phyloP scores from a whole-genome alignment of 1,140 invertebrate species.

The Macrotrachela quadricornifera region DNA sequence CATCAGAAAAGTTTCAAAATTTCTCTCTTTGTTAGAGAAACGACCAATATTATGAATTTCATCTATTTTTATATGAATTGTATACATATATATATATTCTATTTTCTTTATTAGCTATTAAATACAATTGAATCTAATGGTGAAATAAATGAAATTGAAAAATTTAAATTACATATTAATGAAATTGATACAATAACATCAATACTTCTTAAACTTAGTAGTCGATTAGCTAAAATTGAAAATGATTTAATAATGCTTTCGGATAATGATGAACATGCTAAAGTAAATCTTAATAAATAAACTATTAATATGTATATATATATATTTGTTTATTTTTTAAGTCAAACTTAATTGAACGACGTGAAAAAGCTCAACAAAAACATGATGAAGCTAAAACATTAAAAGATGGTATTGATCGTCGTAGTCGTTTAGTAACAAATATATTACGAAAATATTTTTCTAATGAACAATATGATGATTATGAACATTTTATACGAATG shows the following conservation, averaged over 20 bases:
- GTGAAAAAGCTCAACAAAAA: conserved; percentile 53
- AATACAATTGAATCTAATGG: neutral
- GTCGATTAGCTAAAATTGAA: neutral
- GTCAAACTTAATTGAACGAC: conserved; percentile 51
- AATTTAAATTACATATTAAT: neutral
- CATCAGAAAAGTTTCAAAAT: no score
- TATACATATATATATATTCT: no score
- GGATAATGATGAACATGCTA: neutral
- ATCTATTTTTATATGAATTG: no score
- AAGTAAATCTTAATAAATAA: conserved; percentile 12
- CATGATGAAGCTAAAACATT: conserved; percentile 60
- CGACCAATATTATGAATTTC: no score
- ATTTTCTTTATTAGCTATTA: no score
- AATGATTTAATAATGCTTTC: neutral
- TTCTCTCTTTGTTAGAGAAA: no score
- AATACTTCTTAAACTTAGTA: no score
- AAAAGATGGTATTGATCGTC: conserved; percentile 57
- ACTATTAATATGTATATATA: neutral
- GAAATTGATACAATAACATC: neutral
- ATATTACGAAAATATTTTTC: conserved; percentile 52
- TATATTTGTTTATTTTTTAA: conserved; percentile 28
- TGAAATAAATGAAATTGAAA: neutral
- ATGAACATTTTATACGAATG: conserved; percentile 69
- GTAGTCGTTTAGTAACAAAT: conserved; percentile 49
- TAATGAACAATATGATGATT: conserved; percentile 53